These are phyloP conservation scores for Rhagoletis pomonella DNA, from an alignment of 1,140 invertebrate genomes.

Conservation along the genomic window DNA sequence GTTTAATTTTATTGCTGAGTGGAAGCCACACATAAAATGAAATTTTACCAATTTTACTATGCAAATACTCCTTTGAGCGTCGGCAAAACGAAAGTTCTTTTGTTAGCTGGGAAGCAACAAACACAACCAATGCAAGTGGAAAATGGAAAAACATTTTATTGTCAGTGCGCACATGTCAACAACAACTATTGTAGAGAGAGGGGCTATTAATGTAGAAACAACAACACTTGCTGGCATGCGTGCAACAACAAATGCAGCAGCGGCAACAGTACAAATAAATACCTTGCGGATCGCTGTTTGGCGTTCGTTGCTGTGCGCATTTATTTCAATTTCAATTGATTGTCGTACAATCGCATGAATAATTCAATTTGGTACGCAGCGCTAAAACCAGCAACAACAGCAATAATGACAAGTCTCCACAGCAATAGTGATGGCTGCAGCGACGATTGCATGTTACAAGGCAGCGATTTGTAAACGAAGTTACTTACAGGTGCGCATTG, in stretches of 20 bases:
- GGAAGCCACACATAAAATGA: too few relatives aligned
- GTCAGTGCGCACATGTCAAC: conserved; percentile 49
- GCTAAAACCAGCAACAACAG: not conserved
- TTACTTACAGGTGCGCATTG: conserved; percentile 7
- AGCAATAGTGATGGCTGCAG: not conserved
- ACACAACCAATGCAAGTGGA: not conserved
- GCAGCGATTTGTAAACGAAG: conserved; percentile 26
- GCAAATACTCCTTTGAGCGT: too few relatives aligned
- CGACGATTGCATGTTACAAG: conserved; percentile 15
- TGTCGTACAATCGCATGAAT: conserved; percentile 56
- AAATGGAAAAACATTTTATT: conserved; percentile 27
- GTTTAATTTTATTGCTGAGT: too few relatives aligned
- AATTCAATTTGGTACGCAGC: conserved; percentile 53
- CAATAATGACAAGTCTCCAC: conserved; percentile 12
- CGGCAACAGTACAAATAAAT: not conserved
- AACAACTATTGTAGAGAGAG: not conserved
- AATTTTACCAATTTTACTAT: too few relatives aligned
- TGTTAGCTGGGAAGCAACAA: conserved; percentile 3
- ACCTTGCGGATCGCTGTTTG: too few relatives aligned
- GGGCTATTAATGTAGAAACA: not conserved
- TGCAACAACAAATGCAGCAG: not conserved
- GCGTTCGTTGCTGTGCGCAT: conserved; percentile 36
- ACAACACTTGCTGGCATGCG: not conserved
- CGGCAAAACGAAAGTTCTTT: too few relatives aligned
- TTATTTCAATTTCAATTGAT: conserved; percentile 56